These are phyloP conservation scores for Steinernema carpocapsae DNA, from an alignment of 2,888 invertebrate genomes.

Conservation along the genomic window DNA sequence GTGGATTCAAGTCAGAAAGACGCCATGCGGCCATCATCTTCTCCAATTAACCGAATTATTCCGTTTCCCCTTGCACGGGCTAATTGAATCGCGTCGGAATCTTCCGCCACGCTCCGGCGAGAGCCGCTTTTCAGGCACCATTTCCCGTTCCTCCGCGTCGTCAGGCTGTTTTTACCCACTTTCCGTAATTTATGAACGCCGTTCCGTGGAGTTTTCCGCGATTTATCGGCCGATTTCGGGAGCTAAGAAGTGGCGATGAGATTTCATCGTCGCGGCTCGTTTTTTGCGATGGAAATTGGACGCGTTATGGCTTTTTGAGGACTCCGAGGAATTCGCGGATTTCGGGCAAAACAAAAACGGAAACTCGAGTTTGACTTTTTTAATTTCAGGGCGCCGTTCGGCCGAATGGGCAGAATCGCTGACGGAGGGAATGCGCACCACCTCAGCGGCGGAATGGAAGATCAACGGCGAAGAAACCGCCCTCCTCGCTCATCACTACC, in stretches of 20 bases:
- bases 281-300: slow-evolving; percentile 6
- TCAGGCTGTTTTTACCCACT: background rate
- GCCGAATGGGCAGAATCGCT: slow-evolving; percentile 33
- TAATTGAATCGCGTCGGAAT: slow-evolving; percentile 24
- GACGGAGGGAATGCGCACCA: slow-evolving; percentile 34
- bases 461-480: slow-evolving; percentile 50
- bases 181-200: slow-evolving; percentile 12
- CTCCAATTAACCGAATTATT: slow-evolving; percentile 31
- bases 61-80: background rate
- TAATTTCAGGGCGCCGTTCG: slow-evolving; percentile 20
- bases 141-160: background rate
- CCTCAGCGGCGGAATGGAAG: slow-evolving; percentile 35
- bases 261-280: no score
- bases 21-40: background rate
- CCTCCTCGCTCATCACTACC: slow-evolving; percentile 55
- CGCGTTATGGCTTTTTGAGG: background rate
- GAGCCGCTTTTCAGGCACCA: background rate
- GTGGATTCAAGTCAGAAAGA: slow-evolving; percentile 1
- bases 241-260: no score
- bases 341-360: background rate
- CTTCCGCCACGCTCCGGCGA: slow-evolving; percentile 13
- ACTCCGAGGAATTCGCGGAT: background rate
- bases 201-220: background rate
- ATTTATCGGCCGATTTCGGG: slow-evolving; percentile 1
- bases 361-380: background rate